Evolutionary conservation across 2,113 vertebrate species (phyloP).

Genomic region (Hypocryptadius cinnamomeus): DNA sequence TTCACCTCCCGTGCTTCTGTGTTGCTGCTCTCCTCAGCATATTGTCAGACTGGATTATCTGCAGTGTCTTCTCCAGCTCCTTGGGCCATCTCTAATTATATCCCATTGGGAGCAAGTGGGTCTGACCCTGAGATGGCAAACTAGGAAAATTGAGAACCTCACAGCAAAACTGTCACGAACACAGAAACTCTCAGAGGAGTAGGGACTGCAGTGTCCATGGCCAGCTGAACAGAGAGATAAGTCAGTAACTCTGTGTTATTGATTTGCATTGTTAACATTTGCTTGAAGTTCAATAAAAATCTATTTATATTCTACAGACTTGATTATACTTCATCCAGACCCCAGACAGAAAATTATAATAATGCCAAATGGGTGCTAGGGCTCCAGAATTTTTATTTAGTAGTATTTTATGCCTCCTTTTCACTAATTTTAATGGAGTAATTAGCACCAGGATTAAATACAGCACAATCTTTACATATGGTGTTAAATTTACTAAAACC

Average conservation of each 20-base stretch:
- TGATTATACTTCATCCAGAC: not conserved
- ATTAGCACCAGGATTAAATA: constrained; percentile 4
- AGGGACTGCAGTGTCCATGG: not conserved
- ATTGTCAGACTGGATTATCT: constrained; percentile 46
- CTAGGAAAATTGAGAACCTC: not conserved
- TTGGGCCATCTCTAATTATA: constrained; percentile 48
- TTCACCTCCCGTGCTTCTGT: not conserved
- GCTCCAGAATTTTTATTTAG: not conserved
- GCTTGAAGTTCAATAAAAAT: not conserved
- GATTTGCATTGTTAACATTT: constrained; percentile 5
- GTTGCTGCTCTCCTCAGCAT: constrained; percentile 29
- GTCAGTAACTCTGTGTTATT: not conserved
- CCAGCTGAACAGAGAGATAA: not conserved
- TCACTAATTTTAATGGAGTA: not conserved
- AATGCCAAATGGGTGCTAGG: not conserved
- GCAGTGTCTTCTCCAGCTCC: constrained; percentile 25
- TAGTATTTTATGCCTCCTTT: not conserved
- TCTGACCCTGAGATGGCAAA: constrained; percentile 3
- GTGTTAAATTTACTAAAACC: constrained; percentile 12
- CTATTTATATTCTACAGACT: constrained; percentile 2
- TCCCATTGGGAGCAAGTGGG: not conserved
- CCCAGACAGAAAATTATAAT: not conserved
- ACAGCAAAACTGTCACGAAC: not conserved
- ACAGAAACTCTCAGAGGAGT: not conserved
- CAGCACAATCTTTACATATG: not conserved